Evolutionary conservation across 2,888 invertebrate genomes (phyloP).

Genomic region (Coecobrya sp.): DNA sequence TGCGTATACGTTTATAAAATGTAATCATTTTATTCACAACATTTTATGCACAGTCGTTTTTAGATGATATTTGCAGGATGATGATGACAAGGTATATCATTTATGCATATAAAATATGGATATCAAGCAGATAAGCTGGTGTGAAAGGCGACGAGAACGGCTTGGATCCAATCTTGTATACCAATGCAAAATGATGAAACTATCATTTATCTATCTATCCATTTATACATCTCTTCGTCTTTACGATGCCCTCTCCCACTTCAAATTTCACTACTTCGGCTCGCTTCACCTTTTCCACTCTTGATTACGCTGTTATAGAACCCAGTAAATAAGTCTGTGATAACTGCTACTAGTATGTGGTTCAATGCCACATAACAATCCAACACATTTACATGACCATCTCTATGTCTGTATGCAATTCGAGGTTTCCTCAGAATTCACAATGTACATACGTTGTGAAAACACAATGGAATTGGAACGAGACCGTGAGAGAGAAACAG

Average conservation of each 20-base stretch:
- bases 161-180: slow-evolving; percentile 2
- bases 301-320: neutral
- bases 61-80: neutral
- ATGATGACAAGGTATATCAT: neutral
- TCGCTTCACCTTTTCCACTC: slow-evolving; percentile 9
- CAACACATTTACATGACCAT: neutral
- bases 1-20: neutral
- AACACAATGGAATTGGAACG: neutral
- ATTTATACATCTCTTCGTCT: neutral
- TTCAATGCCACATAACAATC: no score
- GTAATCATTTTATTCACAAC: slow-evolving; percentile 8
- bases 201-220: slow-evolving; percentile 10
- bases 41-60: neutral
- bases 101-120: neutral
- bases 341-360: no score
- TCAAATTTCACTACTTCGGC: slow-evolving; percentile 24
- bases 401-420: neutral
- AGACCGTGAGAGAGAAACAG: neutral
- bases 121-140: neutral
- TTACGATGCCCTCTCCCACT: neutral
- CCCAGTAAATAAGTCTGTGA: neutral
- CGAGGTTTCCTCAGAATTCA: neutral
- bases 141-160: neutral
- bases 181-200: neutral
- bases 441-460: neutral